Evolutionary conservation across 2,113 vertebrate species (phyloP).

Genomic region (Pipra filicauda): DNA sequence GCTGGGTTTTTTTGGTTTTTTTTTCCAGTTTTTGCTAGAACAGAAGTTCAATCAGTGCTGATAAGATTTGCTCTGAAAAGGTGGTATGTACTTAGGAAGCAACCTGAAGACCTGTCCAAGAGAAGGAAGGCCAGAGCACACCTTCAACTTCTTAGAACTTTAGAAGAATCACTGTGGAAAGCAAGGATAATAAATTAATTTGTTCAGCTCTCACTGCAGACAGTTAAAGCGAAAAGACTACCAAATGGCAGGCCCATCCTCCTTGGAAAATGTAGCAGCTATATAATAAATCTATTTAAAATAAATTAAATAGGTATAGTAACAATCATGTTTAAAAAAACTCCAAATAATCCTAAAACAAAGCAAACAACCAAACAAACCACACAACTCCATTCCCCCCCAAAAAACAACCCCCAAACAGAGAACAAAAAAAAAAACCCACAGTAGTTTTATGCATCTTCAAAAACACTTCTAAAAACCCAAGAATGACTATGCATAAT

Average conservation of each 20-base stretch:
- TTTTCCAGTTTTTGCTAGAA: background rate
- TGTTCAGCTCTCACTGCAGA: background rate
- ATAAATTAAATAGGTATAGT: background rate
- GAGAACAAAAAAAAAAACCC: background rate
- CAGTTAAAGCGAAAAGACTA: background rate
- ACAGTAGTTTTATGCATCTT: background rate
- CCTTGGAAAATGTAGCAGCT: background rate
- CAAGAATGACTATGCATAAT: background rate
- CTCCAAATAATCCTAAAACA: background rate
- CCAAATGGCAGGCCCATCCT: background rate
- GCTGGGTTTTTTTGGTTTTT: rapidly evolving
- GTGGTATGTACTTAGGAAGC: background rate
- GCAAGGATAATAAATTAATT: background rate
- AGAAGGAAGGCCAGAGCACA: background rate
- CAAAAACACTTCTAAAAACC: background rate
- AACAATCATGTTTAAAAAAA: background rate
- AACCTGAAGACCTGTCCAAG: background rate
- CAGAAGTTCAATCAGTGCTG: background rate
- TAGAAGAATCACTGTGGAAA: background rate
- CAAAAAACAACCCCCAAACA: background rate
- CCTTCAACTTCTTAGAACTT: background rate
- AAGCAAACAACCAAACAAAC: background rate
- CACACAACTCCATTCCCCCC: rapidly evolving
- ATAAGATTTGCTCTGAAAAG: background rate
- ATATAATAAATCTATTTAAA: background rate